Evolutionary conservation across 2,888 invertebrate species (phyloP).

Genomic region (Ecliptopera silaceata): DNA sequence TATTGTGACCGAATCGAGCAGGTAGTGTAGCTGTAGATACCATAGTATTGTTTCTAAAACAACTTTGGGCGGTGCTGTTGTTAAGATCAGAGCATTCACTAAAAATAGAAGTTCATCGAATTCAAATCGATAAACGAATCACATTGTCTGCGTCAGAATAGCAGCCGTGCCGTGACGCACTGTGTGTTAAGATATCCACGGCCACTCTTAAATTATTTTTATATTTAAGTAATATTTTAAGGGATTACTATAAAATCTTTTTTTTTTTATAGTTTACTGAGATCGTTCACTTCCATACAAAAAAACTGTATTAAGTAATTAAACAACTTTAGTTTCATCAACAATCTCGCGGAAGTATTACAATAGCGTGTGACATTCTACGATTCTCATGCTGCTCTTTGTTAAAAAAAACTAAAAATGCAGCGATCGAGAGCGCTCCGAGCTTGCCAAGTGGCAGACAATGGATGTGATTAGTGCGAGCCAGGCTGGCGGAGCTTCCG

Average conservation of each 20-base stretch:
- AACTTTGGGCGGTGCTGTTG: neutral
- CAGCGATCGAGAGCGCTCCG: neutral
- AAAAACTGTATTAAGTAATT: neutral
- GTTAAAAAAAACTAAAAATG: conserved; percentile 9
- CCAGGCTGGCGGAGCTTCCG: conserved; percentile 2
- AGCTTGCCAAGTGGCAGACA: conserved; percentile 15
- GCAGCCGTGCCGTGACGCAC: neutral
- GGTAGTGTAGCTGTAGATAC: too few species aligned
- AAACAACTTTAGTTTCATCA: conserved; percentile 8
- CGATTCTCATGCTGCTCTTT: conserved; percentile 12
- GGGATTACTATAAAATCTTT: too few species aligned
- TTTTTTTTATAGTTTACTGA: too few species aligned
- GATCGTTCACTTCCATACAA: neutral
- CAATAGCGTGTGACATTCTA: conserved; percentile 12
- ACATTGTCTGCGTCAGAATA: conserved; percentile 6
- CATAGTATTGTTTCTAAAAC: too few species aligned
- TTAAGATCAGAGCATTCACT: neutral
- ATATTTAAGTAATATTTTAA: too few species aligned
- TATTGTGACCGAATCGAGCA: too few species aligned
- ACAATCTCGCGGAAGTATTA: conserved; percentile 7
- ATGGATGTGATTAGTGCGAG: conserved; percentile 6
- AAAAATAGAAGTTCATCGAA: conserved; percentile 12
- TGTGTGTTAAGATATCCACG: too few species aligned
- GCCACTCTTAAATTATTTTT: too few species aligned
- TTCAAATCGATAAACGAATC: conserved; percentile 9